These are phyloP conservation scores for Pipistrellus pygmaeus DNA, from an alignment of 2,797 vertebrate genomes.

Conservation along the genomic window DNA sequence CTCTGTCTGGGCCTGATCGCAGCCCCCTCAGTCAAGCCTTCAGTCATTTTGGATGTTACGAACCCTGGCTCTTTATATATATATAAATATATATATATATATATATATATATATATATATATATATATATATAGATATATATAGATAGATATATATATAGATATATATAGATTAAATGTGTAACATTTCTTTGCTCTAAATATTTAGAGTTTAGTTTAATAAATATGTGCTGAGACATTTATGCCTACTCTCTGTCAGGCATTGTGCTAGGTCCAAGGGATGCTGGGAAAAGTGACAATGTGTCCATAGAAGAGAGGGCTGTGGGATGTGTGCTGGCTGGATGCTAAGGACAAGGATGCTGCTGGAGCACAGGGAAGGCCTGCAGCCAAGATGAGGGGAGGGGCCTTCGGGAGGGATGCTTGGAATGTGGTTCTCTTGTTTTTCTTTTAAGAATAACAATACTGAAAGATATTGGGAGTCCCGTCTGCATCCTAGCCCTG, in stretches of 20 bases:
- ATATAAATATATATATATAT: no score
- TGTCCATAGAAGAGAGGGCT: neutral
- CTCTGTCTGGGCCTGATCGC: no score
- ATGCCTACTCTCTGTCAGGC: neutral
- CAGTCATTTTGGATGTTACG: no score
- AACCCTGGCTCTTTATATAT: no score
- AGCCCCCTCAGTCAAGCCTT: no score
- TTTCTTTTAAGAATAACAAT: slow-evolving; percentile 1
- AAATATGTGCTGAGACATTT: neutral
- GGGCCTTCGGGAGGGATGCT: neutral
- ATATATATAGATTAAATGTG: no score
- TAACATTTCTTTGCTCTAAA: neutral
- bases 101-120: no score
- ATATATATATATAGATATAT: no score
- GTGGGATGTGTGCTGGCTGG: neutral
- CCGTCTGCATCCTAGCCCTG: neutral
- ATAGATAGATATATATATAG: no score
- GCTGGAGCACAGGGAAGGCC: neutral
- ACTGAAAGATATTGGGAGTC: neutral
- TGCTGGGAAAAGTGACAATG: neutral
- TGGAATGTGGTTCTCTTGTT: neutral
- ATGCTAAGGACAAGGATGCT: neutral
- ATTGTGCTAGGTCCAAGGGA: neutral
- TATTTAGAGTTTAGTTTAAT: slow-evolving; percentile 36
- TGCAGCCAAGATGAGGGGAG: neutral